Evolutionary conservation across 2,797 vertebrate species (phyloP).

Genomic region (Tapera naevia): DNA sequence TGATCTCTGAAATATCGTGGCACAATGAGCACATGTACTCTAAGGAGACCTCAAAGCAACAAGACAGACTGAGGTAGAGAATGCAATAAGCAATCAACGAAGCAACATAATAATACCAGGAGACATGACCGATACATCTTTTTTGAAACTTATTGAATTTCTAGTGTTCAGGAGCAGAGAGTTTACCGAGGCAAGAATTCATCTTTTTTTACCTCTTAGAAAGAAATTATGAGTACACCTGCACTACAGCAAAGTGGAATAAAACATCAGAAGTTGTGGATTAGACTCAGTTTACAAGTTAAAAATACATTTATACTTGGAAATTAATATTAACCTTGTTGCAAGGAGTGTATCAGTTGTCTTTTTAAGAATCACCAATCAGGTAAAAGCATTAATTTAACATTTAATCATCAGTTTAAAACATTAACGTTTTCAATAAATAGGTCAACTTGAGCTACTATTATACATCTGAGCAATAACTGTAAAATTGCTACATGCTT

Average conservation of each 20-base stretch:
- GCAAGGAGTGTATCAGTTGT: neutral
- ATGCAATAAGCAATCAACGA: neutral
- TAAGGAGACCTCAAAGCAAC: neutral
- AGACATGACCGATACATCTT: neutral
- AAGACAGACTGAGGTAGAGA: neutral
- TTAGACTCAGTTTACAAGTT: neutral
- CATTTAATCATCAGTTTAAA: neutral
- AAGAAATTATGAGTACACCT: neutral
- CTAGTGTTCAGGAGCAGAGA: neutral
- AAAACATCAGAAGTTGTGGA: neutral
- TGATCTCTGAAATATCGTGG: neutral
- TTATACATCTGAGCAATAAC: neutral
- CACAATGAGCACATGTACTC: accelerated
- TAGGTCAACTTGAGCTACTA: neutral
- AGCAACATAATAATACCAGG: neutral
- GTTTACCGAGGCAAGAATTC: neutral
- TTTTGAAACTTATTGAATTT: neutral
- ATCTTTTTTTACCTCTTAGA: neutral
- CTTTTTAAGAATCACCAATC: neutral
- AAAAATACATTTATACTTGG: neutral
- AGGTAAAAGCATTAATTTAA: neutral
- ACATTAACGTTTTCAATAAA: neutral
- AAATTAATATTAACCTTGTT: neutral
- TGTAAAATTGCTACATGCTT: neutral
- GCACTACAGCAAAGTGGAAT: neutral